phyloP scores from a whole-genome alignment of 2,113 vertebrate genomes.

The Brachypodius melanocephalos region DNA sequence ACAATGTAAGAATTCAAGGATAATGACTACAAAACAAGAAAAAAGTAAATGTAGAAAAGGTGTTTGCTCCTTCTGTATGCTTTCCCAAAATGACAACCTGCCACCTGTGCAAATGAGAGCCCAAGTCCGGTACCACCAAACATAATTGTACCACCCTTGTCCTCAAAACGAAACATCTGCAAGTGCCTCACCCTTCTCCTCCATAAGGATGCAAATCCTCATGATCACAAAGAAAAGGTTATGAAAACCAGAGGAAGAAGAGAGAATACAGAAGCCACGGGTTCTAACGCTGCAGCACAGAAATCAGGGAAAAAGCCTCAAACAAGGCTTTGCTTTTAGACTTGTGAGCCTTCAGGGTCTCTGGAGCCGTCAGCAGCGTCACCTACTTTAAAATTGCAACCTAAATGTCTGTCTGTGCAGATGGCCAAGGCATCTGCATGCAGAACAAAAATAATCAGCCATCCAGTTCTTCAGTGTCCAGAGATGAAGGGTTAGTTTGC shows the following conservation, averaged over 20 bases:
- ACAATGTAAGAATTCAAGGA: neutral
- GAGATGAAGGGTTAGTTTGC: constrained; percentile 44
- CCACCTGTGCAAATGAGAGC: neutral
- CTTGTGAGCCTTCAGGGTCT: neutral
- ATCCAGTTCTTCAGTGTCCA: constrained; percentile 8
- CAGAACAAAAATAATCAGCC: constrained; percentile 10
- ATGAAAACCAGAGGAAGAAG: neutral
- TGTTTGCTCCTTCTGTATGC: neutral
- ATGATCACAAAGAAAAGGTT: neutral
- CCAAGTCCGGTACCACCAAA: neutral
- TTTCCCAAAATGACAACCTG: neutral
- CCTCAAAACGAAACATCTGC: neutral
- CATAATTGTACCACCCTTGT: neutral
- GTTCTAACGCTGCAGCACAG: neutral
- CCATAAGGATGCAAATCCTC: neutral
- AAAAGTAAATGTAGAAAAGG: neutral
- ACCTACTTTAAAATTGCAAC: constrained; percentile 1
- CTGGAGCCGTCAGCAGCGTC: neutral
- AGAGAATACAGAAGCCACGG: neutral
- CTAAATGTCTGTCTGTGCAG: constrained; percentile 38
- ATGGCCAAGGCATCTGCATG: constrained; percentile 42
- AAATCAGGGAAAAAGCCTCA: neutral
- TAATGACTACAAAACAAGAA: neutral
- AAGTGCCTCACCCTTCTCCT: neutral
- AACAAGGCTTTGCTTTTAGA: neutral